Evolutionary conservation across 2,888 invertebrate species (phyloP), one percentile per base, ranked within the genome.

Genomic region (Platycnemis pennipes): DNA sequence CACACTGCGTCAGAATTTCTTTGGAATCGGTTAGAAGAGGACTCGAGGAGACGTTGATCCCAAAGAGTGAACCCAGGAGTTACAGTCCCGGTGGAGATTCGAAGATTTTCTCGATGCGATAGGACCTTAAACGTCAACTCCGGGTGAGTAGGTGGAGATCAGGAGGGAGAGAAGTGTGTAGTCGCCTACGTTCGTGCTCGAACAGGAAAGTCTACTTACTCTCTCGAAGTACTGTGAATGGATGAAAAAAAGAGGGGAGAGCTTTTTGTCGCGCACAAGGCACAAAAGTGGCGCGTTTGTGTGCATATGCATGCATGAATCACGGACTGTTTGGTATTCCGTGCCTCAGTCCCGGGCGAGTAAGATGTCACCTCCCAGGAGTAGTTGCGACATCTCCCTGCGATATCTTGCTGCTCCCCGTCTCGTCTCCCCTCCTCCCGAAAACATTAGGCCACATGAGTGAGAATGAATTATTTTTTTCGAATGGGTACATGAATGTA

Each of bases 281-380:
- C 37, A 37, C 77, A 1, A 37, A 37, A 77, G 37, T 77, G 37
- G 7, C 77, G 77, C 37, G 37, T 77, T 77, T 77, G 77, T n/a
- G 69, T 37, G 77, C 77, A 37, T 13, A 77, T 37, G 13, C 37
- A 77, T 77, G 26, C 11, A 63, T 77, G 77, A 77, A 77, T 77
- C 77, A 77, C 77, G 77, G 37, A 11, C 37, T 69, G 56, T 63
- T 7, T 77, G 77, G 77, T 77, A 77, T 77, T 77, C 77, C 77
- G 37, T 37, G 31, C 37, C 49, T 49, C 49, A 19, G 3, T 49
- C 37, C 63, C 22, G 77, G 77, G 37, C 77, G 11, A 37, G 37
- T 37, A 26, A 31, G 77, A 37, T 37, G 77, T 77, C 77, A 77
- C 63, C 63, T 63, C 26, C 63, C 77, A 1, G 11, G 77, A 77